Conservation (phyloP, 2,797 vertebrate genomes). For the Sebastiscus albofasciatus region DNA sequence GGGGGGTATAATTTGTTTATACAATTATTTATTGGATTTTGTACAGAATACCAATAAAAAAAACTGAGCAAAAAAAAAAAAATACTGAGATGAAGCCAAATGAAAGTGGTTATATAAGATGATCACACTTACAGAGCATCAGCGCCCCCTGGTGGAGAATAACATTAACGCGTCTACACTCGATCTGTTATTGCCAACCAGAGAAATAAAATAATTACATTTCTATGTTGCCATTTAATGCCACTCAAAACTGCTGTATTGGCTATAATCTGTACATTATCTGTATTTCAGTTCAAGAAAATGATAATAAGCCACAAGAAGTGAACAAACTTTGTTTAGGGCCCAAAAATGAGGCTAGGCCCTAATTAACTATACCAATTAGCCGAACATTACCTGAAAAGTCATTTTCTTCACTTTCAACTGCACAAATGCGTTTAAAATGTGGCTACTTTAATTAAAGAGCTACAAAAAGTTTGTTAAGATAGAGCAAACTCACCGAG, state of each 20-base stretch:
- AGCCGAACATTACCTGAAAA: too few species aligned
- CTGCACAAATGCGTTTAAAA: background rate
- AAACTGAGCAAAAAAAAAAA: too few species aligned
- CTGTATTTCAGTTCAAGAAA: background rate
- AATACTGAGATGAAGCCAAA: background rate
- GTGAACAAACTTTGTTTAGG: background rate
- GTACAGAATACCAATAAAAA: too few species aligned
- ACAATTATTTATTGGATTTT: too few species aligned
- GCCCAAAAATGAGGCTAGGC: background rate
- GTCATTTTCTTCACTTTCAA: background rate
- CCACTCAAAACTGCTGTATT: background rate
- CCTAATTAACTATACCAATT: too few species aligned
- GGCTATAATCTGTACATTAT: rapidly evolving
- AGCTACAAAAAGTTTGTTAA: background rate
- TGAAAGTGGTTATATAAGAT: background rate
- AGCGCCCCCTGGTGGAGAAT: background rate
- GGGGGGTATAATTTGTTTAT: too few species aligned
- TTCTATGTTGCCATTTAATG: background rate
- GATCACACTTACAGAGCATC: background rate
- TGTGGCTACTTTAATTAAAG: background rate
- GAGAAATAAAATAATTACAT: too few species aligned
- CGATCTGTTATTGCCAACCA: too few species aligned
- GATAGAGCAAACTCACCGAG: background rate
- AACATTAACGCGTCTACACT: background rate
- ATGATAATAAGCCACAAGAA: background rate